phyloP scores from a whole-genome alignment of 2,113 vertebrate genomes.

The Calidris pugnax region DNA sequence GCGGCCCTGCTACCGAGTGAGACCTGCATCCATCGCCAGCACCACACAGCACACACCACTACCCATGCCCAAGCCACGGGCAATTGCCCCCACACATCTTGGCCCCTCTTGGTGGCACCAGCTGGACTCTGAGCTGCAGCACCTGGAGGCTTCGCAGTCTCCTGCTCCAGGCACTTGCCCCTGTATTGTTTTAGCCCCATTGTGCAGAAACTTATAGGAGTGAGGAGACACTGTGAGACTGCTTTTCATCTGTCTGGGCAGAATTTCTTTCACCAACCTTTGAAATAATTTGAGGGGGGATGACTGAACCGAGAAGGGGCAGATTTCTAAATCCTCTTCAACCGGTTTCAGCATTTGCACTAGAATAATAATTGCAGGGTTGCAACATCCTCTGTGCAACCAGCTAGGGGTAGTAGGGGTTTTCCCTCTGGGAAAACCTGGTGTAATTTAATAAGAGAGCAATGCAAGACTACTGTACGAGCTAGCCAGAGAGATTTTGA shows the following conservation, averaged over 20 bases:
- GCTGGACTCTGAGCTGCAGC: background rate
- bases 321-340: background rate
- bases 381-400: background rate
- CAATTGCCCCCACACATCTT: accelerated
- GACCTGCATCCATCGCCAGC: background rate
- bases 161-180: background rate
- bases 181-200: background rate
- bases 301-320: background rate
- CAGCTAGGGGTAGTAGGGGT: background rate
- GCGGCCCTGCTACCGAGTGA: background rate
- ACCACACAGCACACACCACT: accelerated
- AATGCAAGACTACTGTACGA: background rate
- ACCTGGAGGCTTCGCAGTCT: background rate
- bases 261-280: background rate
- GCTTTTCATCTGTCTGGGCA: background rate
- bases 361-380: background rate
- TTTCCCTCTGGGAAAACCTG: background rate
- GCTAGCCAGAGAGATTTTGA: background rate
- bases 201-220: background rate
- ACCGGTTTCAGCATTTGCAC: background rate
- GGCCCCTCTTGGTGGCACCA: background rate
- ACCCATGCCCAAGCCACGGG: accelerated
- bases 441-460: background rate
- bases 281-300: background rate
- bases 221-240: background rate